These are phyloP conservation scores for Caenorhabditis afra DNA, from an alignment of 2,888 invertebrate species.

Conservation along the genomic window DNA sequence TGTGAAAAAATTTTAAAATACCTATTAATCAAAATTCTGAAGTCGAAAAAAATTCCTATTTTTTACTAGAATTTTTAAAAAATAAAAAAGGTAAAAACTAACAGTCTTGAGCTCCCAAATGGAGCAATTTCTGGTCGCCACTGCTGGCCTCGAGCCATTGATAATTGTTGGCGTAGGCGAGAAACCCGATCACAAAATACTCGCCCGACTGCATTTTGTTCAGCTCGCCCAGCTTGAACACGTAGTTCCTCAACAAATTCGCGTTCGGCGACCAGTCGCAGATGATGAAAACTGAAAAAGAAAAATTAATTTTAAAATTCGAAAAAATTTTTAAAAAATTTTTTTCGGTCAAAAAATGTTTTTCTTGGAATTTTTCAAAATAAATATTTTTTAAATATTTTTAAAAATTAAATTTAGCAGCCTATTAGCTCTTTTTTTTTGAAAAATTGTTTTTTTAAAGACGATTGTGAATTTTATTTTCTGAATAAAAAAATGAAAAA, in stretches of 20 bases:
- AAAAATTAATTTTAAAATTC: background rate
- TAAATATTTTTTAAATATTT: background rate
- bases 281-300: slow-evolving; percentile 58
- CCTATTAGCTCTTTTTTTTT: too few relatives aligned
- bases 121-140: slow-evolving; percentile 27
- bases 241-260: slow-evolving; percentile 47
- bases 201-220: slow-evolving; percentile 61
- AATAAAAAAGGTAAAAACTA: background rate
- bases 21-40: too few relatives aligned
- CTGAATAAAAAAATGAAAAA: too few relatives aligned
- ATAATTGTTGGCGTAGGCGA: slow-evolving; percentile 55
- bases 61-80: too few relatives aligned
- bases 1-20: too few relatives aligned
- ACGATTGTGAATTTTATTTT: too few relatives aligned
- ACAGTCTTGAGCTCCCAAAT: slow-evolving; percentile 47
- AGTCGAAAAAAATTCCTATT: too few relatives aligned
- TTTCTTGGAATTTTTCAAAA: too few relatives aligned
- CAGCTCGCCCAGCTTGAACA: slow-evolving; percentile 45
- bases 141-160: slow-evolving; percentile 53
- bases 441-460: too few relatives aligned
- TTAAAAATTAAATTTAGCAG: too few relatives aligned
- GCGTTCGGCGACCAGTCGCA: slow-evolving; percentile 57
- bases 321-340: too few relatives aligned
- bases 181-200: slow-evolving; percentile 60
- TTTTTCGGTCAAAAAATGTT: too few relatives aligned